A percentile compares a stretch with the other conserved stretches of the same genome.
Conservation (phyloP, 2,113 vertebrate species). For the Toxotes jaculatrix region DNA sequence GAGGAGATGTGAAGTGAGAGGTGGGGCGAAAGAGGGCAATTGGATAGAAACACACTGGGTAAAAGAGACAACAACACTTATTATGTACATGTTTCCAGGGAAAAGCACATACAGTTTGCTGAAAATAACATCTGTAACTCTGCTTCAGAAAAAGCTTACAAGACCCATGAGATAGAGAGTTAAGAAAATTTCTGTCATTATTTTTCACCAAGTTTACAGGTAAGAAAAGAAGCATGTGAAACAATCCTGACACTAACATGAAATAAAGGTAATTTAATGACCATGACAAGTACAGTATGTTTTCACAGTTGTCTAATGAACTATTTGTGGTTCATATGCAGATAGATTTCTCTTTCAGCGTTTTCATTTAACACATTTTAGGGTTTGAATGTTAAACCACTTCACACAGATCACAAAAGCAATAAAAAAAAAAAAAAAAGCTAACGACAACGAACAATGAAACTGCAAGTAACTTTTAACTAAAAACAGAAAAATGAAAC, state of each 20-base stretch:
- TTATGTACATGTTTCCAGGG: conserved; percentile 19
- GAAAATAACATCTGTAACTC: conserved; percentile 31
- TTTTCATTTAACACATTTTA: not conserved
- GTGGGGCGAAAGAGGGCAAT: not conserved
- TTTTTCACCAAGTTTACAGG: not conserved
- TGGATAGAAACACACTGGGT: not conserved
- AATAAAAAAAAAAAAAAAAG: not conserved
- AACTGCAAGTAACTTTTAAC: not conserved
- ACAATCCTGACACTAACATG: not conserved
- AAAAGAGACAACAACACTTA: conserved; percentile 33
- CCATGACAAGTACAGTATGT: not conserved
- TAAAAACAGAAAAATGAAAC: not conserved
- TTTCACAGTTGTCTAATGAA: not conserved
- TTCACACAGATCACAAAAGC: too few species aligned
- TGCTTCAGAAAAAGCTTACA: conserved; percentile 20
- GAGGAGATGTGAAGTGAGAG: not conserved
- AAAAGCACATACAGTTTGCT: conserved; percentile 9
- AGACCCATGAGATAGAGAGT: not conserved
- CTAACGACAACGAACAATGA: not conserved
- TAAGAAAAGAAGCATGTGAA: not conserved
- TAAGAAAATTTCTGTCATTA: conserved; percentile 33
- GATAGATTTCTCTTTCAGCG: not conserved
- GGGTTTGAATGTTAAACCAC: not conserved
- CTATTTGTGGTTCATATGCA: not conserved
- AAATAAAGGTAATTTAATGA: not conserved